Evolutionary conservation across 2,888 invertebrate species (phyloP).

Genomic region (Chaitophorus viminalis): DNA sequence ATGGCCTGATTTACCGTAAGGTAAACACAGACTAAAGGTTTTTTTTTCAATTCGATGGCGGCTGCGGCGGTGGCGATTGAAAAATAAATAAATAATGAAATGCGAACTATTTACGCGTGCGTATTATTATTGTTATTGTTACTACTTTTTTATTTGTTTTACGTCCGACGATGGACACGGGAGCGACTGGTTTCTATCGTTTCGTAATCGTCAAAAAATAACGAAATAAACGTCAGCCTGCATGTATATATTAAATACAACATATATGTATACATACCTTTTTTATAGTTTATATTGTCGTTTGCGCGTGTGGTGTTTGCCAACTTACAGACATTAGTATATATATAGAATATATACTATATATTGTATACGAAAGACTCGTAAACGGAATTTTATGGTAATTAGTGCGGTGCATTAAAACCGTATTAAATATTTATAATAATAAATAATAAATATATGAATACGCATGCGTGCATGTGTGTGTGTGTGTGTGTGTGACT

Average conservation of each 20-base stretch:
- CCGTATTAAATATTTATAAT: not conserved
- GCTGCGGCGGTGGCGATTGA: not conserved
- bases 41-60: not conserved
- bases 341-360: not conserved
- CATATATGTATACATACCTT: not conserved
- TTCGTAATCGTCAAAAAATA: slow-evolving; percentile 15
- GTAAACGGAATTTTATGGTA: slow-evolving; percentile 28
- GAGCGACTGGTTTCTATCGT: slow-evolving; percentile 40
- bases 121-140: slow-evolving; percentile 34
- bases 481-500: no score
- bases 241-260: not conserved
- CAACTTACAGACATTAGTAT: no score
- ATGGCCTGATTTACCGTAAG: not conserved
- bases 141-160: slow-evolving; percentile 1
- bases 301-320: not conserved
- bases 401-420: not conserved
- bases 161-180: slow-evolving; percentile 34
- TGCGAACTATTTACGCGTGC: not conserved
- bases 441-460: no score
- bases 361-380: not conserved
- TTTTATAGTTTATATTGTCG: not conserved
- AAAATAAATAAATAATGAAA: slow-evolving; percentile 45
- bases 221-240: not conserved
- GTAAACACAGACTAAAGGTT: slow-evolving; percentile 20
- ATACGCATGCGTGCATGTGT: no score